Evolutionary conservation across 2,797 vertebrate species (phyloP).

Genomic region (Emydoidea blandingii): DNA sequence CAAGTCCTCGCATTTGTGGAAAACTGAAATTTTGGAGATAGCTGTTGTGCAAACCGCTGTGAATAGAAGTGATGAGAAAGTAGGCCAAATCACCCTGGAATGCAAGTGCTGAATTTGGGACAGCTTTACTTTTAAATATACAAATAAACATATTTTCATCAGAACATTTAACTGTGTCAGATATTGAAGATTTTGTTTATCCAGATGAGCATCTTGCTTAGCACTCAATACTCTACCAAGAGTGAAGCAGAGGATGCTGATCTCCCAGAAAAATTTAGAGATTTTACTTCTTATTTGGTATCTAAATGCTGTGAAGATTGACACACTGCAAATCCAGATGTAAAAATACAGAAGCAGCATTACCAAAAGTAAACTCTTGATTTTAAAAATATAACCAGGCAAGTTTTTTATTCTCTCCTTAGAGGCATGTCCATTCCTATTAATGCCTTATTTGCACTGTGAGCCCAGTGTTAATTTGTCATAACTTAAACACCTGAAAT

Average conservation of each 20-base stretch:
- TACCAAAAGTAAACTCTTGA: background rate
- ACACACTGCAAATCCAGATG: background rate
- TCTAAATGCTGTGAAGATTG: background rate
- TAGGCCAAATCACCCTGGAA: no score
- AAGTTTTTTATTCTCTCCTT: background rate
- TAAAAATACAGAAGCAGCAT: background rate
- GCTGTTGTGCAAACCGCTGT: no score
- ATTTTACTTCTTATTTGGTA: background rate
- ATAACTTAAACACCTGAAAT: slow-evolving; percentile 35
- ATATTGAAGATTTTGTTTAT: background rate
- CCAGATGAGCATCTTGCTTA: background rate
- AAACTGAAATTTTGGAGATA: no score
- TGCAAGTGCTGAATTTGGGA: background rate
- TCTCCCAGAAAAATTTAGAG: background rate
- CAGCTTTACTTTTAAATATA: background rate
- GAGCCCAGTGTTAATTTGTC: slow-evolving; percentile 32
- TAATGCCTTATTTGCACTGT: background rate
- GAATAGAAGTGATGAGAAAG: no score
- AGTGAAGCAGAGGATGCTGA: background rate
- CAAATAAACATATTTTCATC: background rate
- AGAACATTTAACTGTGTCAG: background rate
- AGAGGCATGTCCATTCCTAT: background rate
- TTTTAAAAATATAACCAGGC: background rate
- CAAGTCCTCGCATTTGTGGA: no score
- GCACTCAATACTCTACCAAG: background rate